Conservation (phyloP, 2,113 vertebrate genomes). For the Lathamus discolor region DNA sequence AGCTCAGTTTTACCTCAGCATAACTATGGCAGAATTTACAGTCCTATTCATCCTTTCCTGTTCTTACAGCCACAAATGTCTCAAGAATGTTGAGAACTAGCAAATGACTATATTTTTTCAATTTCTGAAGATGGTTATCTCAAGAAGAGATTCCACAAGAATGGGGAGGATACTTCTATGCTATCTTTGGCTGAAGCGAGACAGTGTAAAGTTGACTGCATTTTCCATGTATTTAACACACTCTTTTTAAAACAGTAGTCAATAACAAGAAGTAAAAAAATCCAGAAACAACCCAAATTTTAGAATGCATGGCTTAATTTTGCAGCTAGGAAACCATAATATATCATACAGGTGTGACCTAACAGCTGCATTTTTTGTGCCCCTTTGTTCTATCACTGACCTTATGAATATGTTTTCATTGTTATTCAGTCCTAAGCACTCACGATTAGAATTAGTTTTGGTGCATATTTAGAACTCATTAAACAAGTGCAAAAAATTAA, state of each 20-base stretch:
- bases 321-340: background rate
- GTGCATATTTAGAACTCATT: slow-evolving; percentile 8
- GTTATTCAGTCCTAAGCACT: background rate
- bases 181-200: background rate
- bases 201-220: background rate
- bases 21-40: background rate
- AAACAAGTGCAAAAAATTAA: background rate
- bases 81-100: background rate
- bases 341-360: background rate
- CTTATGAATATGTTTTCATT: slow-evolving; percentile 17
- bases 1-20: background rate
- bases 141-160: background rate
- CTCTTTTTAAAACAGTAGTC: background rate
- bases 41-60: background rate
- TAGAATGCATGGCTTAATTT: background rate
- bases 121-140: background rate
- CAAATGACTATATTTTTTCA: background rate
- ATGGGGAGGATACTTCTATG: background rate
- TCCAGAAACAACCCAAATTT: background rate
- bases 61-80: background rate
- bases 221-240: background rate
- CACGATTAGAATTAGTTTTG: background rate
- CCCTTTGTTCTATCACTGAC: background rate
- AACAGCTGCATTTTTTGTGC: background rate
- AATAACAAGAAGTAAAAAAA: background rate